These are phyloP conservation scores for Salmo trutta DNA, from an alignment of 2,797 vertebrate species.

Conservation along the genomic window DNA sequence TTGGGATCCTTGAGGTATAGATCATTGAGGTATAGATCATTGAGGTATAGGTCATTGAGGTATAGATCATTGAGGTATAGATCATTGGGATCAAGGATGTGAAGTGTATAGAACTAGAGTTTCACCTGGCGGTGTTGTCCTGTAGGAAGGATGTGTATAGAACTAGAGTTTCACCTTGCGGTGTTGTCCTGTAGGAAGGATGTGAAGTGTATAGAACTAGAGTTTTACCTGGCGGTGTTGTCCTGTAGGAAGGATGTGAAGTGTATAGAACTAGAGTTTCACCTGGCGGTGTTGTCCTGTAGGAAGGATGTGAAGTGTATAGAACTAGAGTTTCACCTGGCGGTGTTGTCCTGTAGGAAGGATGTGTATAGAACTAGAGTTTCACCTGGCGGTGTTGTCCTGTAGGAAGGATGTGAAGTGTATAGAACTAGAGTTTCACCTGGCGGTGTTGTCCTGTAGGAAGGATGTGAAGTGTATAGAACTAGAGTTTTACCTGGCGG, in stretches of 20 bases:
- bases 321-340: constrained; percentile 72
- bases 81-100: constrained; percentile 59
- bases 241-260: constrained; percentile 77
- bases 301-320: constrained; percentile 82
- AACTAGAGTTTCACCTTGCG: constrained; percentile 74
- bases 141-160: constrained; percentile 77
- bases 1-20: too few relatives aligned
- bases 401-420: constrained; percentile 83
- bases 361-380: constrained; percentile 39
- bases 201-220: constrained; percentile 29
- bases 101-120: constrained; percentile 6
- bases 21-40: too few relatives aligned
- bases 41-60: too few relatives aligned
- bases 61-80: too few relatives aligned
- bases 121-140: constrained; percentile 79
- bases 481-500: constrained; percentile 76
- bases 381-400: constrained; percentile 79
- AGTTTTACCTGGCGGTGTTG: constrained; percentile 79
- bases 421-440: constrained; percentile 65
- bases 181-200: constrained; percentile 80
- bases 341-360: constrained; percentile 81
- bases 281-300: constrained; percentile 81
- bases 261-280: constrained; percentile 31
- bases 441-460: constrained; percentile 78
- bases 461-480: constrained; percentile 67